Percentiles rank a stretch among this genome's conserved stretches.
Evolutionary conservation across 2,888 invertebrate genomes (phyloP).

Genomic region (Deilephila porcellus): DNA sequence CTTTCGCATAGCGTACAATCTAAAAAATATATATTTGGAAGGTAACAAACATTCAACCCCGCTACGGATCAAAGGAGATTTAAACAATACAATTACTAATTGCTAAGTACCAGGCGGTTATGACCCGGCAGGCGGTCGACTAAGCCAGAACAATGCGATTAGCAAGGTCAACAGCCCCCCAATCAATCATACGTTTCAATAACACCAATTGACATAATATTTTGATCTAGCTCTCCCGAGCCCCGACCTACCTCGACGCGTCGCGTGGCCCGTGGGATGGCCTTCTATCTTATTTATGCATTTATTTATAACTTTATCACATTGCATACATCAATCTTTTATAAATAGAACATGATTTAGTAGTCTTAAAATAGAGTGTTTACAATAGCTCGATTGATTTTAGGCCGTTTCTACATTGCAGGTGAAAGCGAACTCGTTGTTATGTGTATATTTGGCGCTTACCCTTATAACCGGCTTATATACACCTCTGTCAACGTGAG

Average conservation of each 20-base stretch:
- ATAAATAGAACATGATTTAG: constrained; percentile 37
- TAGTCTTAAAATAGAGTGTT: constrained; percentile 10
- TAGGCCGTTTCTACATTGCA: neutral
- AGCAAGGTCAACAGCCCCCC: constrained; percentile 48
- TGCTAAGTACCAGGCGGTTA: constrained; percentile 47
- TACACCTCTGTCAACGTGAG: no score
- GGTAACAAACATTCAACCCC: constrained; percentile 12
- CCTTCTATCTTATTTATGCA: constrained; percentile 74
- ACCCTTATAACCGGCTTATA: no score
- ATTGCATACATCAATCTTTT: constrained; percentile 40
- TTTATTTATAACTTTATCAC: constrained; percentile 75
- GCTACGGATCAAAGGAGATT: constrained; percentile 17
- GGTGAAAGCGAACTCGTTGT: no score
- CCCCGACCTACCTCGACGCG: constrained; percentile 75
- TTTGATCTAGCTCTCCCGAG: constrained; percentile 57
- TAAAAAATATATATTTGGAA: neutral
- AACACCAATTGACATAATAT: constrained; percentile 46
- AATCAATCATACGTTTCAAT: constrained; percentile 49
- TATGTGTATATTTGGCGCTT: no score
- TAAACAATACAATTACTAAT: constrained; percentile 27
- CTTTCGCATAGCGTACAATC: neutral
- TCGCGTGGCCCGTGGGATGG: constrained; percentile 60
- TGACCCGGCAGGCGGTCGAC: constrained; percentile 53
- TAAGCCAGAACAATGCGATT: constrained; percentile 58
- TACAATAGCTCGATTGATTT: constrained; percentile 1